Base-by-base conservation (phyloP, 2,113 vertebrate species). In the Amia ocellicauda region DNA sequence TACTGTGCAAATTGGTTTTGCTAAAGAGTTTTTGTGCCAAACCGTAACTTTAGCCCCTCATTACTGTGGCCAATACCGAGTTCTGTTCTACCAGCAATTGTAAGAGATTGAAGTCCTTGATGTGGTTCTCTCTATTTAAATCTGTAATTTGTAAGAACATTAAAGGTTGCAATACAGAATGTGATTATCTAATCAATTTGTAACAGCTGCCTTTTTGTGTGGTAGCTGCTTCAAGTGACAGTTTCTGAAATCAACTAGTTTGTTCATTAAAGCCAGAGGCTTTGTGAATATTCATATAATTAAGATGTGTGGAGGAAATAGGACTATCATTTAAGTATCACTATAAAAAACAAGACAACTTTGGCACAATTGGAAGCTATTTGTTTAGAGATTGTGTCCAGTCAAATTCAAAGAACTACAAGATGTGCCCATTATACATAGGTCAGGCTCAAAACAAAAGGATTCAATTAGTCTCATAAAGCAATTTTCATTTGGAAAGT, bases 61-160 rank as follows among this genome's bases (percentile, higher is more conserved):
- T 47, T 16, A n/a, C n/a, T 47, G 45, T 19, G n/a, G 45, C 31
- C 31, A 36, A 2, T 36, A 11, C 2, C 10, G 45, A 47, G 45
- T 47, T 17, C 45, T 47, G 7, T 47, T 47, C 14, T 16, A 47
- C 45, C 31, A 36, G 31, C 31, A 36, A 36, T 36, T 36, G 31
- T 47, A 19, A 3, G n/a, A 47, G 7, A 47, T 47, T 47, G n/a
- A 47, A 47, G 45, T 47, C 45, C 14, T 47, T 47, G 45, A 47
- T 47, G 19, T 23, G 29, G 40, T 60, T 31, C 17, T n/a, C 7
- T 54, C 22, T 31, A 23, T 64, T 58, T 45, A 49, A 29, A 22
- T 56, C 54, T 64, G 53, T 64, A 47, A 58, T 64, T 57, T 65
- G 53, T 64, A 57, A 58, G 24, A 49, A 23, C 54, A 65, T 57